Evolutionary conservation across 2,113 vertebrate genomes (phyloP), one percentile per base, ranked within the genome.

Genomic region (Noctilio leporinus): DNA sequence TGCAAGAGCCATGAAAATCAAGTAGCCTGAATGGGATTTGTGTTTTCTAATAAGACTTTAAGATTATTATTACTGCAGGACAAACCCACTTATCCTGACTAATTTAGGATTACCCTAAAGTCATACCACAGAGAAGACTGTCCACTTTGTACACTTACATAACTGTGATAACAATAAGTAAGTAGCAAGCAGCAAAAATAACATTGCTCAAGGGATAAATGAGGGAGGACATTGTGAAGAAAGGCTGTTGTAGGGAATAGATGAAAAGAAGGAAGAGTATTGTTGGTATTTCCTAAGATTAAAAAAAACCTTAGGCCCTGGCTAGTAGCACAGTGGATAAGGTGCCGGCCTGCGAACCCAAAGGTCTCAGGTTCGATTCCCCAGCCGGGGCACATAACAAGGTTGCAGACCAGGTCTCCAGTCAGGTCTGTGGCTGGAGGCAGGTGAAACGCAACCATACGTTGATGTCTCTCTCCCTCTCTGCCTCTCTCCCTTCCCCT

Each of bases 231-330:
- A 6, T 14, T 75, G 45, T 47, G 33, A 80, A 75, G 65, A 55
- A 15, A 55, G 5, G 3, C 14, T 53, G 7, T 30, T 1, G 28
- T 19, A 15, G 9, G 11, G 2, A n/a, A n/a, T 3, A 2, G 1
- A 30, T 5, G 11, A 17, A 49, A 33, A 28, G 4, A 73, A 16
- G 16, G 9, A 65, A 55, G 45, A 51, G 17, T 45, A 17, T 28
- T 26, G 9, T 55, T 69, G 28, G 35, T 10, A 51, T 72, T 59
- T 67, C 40, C 28, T 47, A 88, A 84, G 16, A 30, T 47, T 55
- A 59, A 49, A 77, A 30, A 77, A 86, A 76, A 7, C 3, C 38
- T 64, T 76, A n/a, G 17, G n/a, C n/a, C n/a, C n/a, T n/a, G n/a
- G n/a, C n/a, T n/a, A n/a, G n/a, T n/a, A n/a, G n/a, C n/a, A n/a